These are phyloP conservation scores for Probaryconus sp. DNA, from an alignment of 1,140 invertebrate genomes.

Conservation along the genomic window DNA sequence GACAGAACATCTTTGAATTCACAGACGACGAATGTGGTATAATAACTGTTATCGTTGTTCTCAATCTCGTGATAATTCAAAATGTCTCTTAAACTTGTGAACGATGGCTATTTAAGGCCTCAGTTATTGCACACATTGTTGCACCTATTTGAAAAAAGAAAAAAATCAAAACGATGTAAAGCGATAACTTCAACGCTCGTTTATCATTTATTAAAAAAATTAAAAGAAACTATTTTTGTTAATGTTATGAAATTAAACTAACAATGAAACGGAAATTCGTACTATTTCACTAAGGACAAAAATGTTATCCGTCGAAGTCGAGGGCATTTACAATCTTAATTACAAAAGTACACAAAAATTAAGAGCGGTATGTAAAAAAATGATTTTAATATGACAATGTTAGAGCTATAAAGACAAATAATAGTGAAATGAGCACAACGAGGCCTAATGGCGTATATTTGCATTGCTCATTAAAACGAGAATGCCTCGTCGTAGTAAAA, in stretches of 20 bases:
- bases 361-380: constrained; percentile 40
- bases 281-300: no score
- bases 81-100: constrained; percentile 12
- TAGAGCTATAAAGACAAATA: constrained; percentile 68
- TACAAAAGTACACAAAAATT: constrained; percentile 43
- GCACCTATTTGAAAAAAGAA: not conserved
- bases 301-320: constrained; percentile 2
- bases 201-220: no score
- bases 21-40: constrained; percentile 12
- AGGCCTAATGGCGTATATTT: constrained; percentile 68
- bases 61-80: constrained; percentile 27
- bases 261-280: no score
- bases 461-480: constrained; percentile 66
- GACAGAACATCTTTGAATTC: constrained; percentile 14
- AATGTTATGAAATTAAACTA: no score
- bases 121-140: constrained; percentile 4
- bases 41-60: constrained; percentile 28
- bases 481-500: constrained; percentile 33
- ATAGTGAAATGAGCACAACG: constrained; percentile 66
- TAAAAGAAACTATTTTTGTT: no score
- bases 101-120: constrained; percentile 10
- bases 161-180: not conserved
- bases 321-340: constrained; percentile 29
- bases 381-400: constrained; percentile 33
- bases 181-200: no score